phyloP scores from a whole-genome alignment of 1,140 invertebrate genomes.

The Drosophila tropicalis region DNA sequence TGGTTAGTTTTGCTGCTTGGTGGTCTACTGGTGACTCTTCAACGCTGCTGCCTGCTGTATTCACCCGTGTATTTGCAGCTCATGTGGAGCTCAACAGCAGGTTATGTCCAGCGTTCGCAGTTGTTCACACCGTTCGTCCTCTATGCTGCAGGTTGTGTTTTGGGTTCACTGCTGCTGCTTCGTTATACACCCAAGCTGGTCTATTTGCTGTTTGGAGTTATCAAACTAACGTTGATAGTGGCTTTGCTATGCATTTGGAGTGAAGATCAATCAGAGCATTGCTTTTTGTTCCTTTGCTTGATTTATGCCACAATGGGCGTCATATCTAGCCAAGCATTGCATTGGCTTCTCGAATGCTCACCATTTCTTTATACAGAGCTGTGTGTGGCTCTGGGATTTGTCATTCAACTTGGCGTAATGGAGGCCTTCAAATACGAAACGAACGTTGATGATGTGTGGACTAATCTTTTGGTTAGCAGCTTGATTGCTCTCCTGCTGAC shows the following conservation, averaged over 20 bases:
- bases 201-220: slow-evolving; percentile 73
- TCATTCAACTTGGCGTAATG: slow-evolving; percentile 51
- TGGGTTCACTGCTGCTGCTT: slow-evolving; percentile 60
- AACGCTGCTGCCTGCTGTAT: slow-evolving; percentile 50
- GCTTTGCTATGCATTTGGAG: slow-evolving; percentile 71
- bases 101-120: slow-evolving; percentile 42
- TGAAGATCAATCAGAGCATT: slow-evolving; percentile 63
- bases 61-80: slow-evolving; percentile 66
- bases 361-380: slow-evolving; percentile 73
- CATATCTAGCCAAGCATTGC: slow-evolving; percentile 66
- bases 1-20: slow-evolving; percentile 63
- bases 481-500: slow-evolving; percentile 55
- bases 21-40: slow-evolving; percentile 45
- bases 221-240: slow-evolving; percentile 63
- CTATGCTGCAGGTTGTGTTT: slow-evolving; percentile 53
- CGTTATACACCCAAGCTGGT: slow-evolving; percentile 72
- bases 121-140: slow-evolving; percentile 61
- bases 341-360: slow-evolving; percentile 68
- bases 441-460: slow-evolving; percentile 45
- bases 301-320: slow-evolving; percentile 68
- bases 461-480: slow-evolving; percentile 46
- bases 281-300: slow-evolving; percentile 72
- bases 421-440: slow-evolving; percentile 72
- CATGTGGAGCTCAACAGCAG: slow-evolving; percentile 63
- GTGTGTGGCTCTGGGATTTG: slow-evolving; percentile 47